Conservation (phyloP, 1,140 invertebrate species). For the Mercenaria mercenaria region DNA sequence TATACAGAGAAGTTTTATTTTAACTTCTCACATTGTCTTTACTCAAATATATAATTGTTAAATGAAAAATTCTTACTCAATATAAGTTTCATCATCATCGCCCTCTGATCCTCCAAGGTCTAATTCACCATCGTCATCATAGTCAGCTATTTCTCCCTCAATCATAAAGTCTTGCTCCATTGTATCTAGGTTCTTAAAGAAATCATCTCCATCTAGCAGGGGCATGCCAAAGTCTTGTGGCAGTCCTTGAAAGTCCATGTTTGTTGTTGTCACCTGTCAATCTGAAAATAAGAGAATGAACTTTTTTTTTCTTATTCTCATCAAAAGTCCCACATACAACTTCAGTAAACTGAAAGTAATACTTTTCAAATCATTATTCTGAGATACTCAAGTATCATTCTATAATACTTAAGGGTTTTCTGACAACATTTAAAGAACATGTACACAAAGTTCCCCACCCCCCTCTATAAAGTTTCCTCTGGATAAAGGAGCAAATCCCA, state of each 20-base stretch:
- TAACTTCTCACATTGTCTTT: too few relatives aligned
- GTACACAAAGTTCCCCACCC: too few relatives aligned
- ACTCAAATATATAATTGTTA: too few relatives aligned
- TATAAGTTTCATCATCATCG: constrained; percentile 66
- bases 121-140: constrained; percentile 72
- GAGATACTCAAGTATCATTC: too few relatives aligned
- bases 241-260: constrained; percentile 12
- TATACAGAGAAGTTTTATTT: too few relatives aligned
- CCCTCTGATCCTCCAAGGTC: constrained; percentile 72
- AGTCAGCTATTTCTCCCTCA: constrained; percentile 76
- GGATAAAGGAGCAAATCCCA: too few relatives aligned
- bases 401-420: too few relatives aligned
- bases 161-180: constrained; percentile 77
- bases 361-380: not conserved
- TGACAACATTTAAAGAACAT: too few relatives aligned
- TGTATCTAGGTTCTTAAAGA: constrained; percentile 42
- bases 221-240: constrained; percentile 31
- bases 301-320: not conserved
- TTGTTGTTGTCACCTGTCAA: not conserved
- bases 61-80: constrained; percentile 58
- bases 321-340: not conserved
- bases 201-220: constrained; percentile 64
- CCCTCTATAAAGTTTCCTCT: too few relatives aligned
- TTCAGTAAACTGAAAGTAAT: not conserved
- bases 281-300: too few relatives aligned